Evolutionary conservation across 2,888 invertebrate species (phyloP).

Genomic region (Alviniconcha strummeri): DNA sequence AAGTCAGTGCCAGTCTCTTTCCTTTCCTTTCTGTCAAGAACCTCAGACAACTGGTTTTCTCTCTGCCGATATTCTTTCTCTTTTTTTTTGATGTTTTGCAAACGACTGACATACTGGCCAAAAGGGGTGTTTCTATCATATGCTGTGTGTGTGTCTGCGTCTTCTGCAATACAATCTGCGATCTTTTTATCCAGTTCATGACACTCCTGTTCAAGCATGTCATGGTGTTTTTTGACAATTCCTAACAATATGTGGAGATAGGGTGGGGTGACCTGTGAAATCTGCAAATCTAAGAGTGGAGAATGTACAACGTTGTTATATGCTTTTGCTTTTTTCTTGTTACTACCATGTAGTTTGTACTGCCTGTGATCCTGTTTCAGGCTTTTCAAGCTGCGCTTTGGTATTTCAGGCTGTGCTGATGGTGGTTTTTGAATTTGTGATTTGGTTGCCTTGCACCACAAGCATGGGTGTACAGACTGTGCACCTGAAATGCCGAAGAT

Average conservation of each 20-base stretch:
- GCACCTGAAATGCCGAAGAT: conserved; percentile 22
- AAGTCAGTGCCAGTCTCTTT: no score
- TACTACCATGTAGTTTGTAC: not conserved
- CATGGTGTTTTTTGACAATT: conserved; percentile 20
- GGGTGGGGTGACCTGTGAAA: conserved; percentile 7
- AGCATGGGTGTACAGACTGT: conserved; percentile 7
- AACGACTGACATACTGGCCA: no score
- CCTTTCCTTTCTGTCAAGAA: no score
- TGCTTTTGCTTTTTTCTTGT: not conserved
- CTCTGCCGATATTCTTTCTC: no score
- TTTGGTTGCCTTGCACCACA: conserved; percentile 11
- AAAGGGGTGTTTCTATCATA: no score
- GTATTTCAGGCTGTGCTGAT: not conserved
- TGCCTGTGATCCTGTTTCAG: not conserved
- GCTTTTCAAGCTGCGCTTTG: not conserved
- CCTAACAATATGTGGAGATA: conserved; percentile 22
- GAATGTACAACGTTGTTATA: not conserved
- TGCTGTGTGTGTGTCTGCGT: no score
- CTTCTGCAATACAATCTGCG: not conserved
- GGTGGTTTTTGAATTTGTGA: not conserved
- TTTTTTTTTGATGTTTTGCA: no score
- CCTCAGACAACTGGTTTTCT: no score
- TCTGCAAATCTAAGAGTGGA: not conserved
- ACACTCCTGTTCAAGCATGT: conserved; percentile 1
- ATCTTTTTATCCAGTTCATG: not conserved